These are phyloP conservation scores for Protobothrops flavoviridis DNA, from an alignment of 2,113 vertebrate species.

Conservation along the genomic window DNA sequence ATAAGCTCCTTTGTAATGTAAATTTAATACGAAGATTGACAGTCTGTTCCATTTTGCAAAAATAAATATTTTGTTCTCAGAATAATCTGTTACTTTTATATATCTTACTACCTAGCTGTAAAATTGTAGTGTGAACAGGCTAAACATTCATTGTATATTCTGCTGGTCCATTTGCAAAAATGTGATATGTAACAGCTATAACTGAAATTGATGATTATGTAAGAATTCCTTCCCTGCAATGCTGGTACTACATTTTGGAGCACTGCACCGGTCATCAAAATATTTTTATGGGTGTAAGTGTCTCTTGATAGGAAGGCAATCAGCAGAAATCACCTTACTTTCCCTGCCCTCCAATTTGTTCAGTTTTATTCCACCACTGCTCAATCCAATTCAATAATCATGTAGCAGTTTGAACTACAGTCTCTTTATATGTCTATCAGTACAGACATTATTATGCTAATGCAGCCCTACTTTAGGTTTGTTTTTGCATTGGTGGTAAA, in stretches of 20 bases:
- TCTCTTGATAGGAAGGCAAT: neutral
- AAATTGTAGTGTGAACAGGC: slow-evolving; percentile 2
- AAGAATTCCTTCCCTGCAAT: neutral
- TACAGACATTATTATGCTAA: neutral
- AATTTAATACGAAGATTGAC: neutral
- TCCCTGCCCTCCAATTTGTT: neutral
- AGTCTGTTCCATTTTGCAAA: neutral
- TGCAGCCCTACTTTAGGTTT: neutral
- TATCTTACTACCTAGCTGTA: neutral
- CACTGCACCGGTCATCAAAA: neutral
- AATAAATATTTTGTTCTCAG: neutral
- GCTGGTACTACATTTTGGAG: neutral
- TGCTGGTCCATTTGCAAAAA: slow-evolving; percentile 32
- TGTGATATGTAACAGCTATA: slow-evolving; percentile 21
- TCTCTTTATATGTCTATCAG: neutral
- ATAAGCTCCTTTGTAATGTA: neutral
- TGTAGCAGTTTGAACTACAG: neutral
- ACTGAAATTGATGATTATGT: slow-evolving; percentile 5
- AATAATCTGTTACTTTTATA: slow-evolving; percentile 7
- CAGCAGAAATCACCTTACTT: neutral
- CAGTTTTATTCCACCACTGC: neutral
- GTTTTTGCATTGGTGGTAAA: neutral
- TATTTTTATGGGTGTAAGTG: neutral
- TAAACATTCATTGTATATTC: slow-evolving; percentile 21
- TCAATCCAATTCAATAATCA: too few species aligned